Conservation (phyloP, 2,797 vertebrate species). For the Syngnathus acus region DNA sequence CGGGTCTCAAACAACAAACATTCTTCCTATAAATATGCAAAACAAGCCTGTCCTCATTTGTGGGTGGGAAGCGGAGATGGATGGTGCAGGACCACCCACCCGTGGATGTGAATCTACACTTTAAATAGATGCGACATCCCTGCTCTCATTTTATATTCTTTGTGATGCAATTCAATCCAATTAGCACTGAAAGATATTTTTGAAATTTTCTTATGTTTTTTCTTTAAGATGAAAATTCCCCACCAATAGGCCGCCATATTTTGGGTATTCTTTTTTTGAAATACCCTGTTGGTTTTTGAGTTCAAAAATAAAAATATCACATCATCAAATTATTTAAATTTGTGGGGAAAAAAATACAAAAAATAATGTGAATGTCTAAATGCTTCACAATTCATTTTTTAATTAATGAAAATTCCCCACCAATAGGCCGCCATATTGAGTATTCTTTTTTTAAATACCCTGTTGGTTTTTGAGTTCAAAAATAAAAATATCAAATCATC, state of each 20-base stretch:
- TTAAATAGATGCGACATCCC: slow-evolving; percentile 17
- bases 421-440: too few relatives aligned
- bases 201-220: neutral
- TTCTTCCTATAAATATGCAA: slow-evolving; percentile 67
- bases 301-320: neutral
- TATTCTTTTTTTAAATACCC: too few relatives aligned
- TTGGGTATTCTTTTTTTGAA: too few relatives aligned
- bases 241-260: too few relatives aligned
- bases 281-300: too few relatives aligned
- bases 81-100: slow-evolving; percentile 58
- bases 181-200: neutral
- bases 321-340: neutral
- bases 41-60: slow-evolving; percentile 44
- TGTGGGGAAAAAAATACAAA: neutral
- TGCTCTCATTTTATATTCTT: slow-evolving; percentile 16
- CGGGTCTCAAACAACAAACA: slow-evolving; percentile 65
- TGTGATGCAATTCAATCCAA: neutral
- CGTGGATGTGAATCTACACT: slow-evolving; percentile 28
- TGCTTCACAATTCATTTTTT: neutral
- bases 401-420: neutral
- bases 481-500: neutral
- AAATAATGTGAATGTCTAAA: neutral
- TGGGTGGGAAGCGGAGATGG: slow-evolving; percentile 41
- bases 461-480: too few relatives aligned
- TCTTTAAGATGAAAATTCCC: neutral